phyloP scores from a whole-genome alignment of 1,140 invertebrate genomes.

The Zophobas atratus region DNA sequence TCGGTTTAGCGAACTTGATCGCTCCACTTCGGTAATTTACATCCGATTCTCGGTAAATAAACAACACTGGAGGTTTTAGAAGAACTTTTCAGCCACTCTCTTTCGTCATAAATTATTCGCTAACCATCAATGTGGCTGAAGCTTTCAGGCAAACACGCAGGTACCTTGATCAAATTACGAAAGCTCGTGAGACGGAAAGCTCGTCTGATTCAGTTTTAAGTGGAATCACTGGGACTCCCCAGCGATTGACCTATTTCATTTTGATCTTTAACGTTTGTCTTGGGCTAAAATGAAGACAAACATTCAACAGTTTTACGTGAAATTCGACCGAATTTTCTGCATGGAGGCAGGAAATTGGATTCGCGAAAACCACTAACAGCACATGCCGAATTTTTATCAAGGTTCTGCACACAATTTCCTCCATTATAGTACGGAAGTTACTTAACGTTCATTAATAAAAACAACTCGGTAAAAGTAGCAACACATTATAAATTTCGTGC shows the following conservation, averaged over 20 bases:
- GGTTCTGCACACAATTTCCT: conserved; percentile 32
- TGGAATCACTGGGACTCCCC: conserved; percentile 28
- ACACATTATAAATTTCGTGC: conserved; percentile 32
- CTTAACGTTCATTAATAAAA: conserved; percentile 45
- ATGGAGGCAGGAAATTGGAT: conserved; percentile 14
- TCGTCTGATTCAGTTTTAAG: conserved; percentile 40
- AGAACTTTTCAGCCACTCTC: conserved; percentile 56
- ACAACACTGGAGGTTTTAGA: conserved; percentile 43
- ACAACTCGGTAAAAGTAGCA: conserved; percentile 41
- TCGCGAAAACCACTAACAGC: conserved; percentile 19
- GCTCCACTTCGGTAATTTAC: conserved; percentile 24
- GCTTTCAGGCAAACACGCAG: conserved; percentile 54
- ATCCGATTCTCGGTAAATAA: conserved; percentile 42
- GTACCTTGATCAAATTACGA: conserved; percentile 56
- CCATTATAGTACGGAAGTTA: conserved; percentile 43
- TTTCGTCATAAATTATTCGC: conserved; percentile 55
- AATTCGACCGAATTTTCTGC: conserved; percentile 8
- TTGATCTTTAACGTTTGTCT: conserved; percentile 38
- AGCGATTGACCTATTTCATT: conserved; percentile 37
- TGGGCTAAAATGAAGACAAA: conserved; percentile 13
- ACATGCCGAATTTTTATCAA: conserved; percentile 27
- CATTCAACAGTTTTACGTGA: conserved; percentile 9
- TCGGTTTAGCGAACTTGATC: conserved; percentile 1
- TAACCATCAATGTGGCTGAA: conserved; percentile 54
- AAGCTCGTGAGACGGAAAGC: conserved; percentile 52